phyloP scores from a whole-genome alignment of 2,888 invertebrate species.

The Sarcophaga carnaria region DNA sequence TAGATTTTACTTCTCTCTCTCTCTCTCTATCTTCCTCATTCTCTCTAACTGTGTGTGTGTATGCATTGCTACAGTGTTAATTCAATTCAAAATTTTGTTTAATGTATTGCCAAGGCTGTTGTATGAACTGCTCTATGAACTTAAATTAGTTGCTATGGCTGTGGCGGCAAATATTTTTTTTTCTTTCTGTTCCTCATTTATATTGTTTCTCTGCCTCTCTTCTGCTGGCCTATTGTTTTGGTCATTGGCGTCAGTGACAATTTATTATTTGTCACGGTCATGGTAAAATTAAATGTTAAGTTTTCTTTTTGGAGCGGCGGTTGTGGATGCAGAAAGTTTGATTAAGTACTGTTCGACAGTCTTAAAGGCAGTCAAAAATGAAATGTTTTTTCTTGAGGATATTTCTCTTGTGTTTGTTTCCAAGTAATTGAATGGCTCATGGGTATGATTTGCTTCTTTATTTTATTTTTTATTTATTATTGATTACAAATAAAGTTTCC shows the following conservation, averaged over 20 bases:
- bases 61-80: background rate
- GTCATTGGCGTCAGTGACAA: slow-evolving; percentile 27
- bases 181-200: background rate
- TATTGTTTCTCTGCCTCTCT: background rate
- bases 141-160: slow-evolving; percentile 18
- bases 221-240: background rate
- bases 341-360: background rate
- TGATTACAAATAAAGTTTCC: slow-evolving; percentile 33
- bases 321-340: slow-evolving; percentile 9
- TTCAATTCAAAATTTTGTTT: slow-evolving; percentile 10
- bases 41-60: no score
- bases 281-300: slow-evolving; percentile 10
- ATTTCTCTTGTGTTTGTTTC: background rate
- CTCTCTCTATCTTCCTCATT: background rate
- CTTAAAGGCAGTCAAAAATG: slow-evolving; percentile 30
- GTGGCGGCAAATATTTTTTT: background rate
- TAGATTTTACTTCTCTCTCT: background rate
- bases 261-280: slow-evolving; percentile 51
- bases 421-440: slow-evolving; percentile 1
- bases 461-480: slow-evolving; percentile 10
- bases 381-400: slow-evolving; percentile 5
- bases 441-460: background rate
- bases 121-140: background rate
- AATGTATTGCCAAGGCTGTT: background rate
- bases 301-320: background rate